Evolutionary conservation across 2,888 invertebrate genomes (phyloP).

Genomic region (Agrotis exclamationis): DNA sequence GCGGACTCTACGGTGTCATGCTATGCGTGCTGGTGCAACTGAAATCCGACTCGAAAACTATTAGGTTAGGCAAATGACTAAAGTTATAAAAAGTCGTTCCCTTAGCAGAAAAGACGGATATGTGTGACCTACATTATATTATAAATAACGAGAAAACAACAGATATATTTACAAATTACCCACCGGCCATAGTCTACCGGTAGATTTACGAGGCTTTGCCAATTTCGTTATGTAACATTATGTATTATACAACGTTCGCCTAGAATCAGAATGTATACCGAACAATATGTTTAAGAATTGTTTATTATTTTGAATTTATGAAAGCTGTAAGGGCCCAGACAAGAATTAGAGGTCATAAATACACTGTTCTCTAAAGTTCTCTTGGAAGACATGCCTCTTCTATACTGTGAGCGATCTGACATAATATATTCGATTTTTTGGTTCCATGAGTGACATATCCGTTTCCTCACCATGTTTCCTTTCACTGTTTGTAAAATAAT

Average conservation of each 20-base stretch:
- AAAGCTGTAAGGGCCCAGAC: too few relatives aligned
- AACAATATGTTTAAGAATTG: slow-evolving; percentile 1
- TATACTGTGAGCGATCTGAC: too few relatives aligned
- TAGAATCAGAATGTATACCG: slow-evolving; percentile 2
- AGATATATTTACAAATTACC: slow-evolving; percentile 33
- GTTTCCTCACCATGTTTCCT: background rate
- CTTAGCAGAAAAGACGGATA: background rate
- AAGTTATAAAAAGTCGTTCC: background rate
- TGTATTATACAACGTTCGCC: background rate
- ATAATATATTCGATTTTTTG: too few relatives aligned
- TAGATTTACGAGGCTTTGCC: slow-evolving; percentile 15
- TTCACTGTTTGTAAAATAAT: background rate
- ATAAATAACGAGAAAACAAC: slow-evolving; percentile 7
- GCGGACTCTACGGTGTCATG: too few relatives aligned
- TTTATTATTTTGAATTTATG: too few relatives aligned
- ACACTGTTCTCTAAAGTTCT: too few relatives aligned
- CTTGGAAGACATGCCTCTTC: too few relatives aligned
- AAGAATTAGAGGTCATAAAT: too few relatives aligned
- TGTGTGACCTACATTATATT: slow-evolving; percentile 27
- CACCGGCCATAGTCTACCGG: background rate
- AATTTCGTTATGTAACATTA: slow-evolving; percentile 39
- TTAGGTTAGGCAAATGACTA: background rate
- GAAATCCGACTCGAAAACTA: too few relatives aligned
- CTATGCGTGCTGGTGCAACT: too few relatives aligned
- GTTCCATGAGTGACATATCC: too few relatives aligned